Base-by-base conservation (phyloP, 2,888 invertebrate species). In the Hypena proboscidalis region DNA sequence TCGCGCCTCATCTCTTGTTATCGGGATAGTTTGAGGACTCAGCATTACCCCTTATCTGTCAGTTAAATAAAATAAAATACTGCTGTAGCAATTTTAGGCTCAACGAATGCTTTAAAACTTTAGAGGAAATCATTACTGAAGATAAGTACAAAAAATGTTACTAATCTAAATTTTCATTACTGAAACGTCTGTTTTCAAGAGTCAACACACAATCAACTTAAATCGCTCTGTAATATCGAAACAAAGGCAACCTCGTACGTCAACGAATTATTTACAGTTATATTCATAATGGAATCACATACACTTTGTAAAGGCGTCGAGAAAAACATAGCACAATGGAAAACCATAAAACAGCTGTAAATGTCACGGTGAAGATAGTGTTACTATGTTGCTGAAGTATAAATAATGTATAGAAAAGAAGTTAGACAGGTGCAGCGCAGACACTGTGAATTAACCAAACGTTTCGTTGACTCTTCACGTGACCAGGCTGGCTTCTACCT, bases 271-370 rank as follows among this genome's bases (percentile, higher is more conserved):
- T 27, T 15, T 31, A 31, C 31, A 36, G 32, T 36, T 42, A 34
- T 22, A 39, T 30, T 38, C 37, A 15, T 33, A 48, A 35, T 43
- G 29, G 37, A 51, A 46, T 51, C 43, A 37, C 27, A 21, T 50
- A 22, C 20, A 61, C 48, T 48, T 41, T 37, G 49, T 49, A 32
- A 34, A 34, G 25, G 34, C 11, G 40, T 26, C 13, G 11, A 42
- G 46, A 34, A 51, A 58, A 59, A 50, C 22, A 33, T 33, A 50
- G 6, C 15, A 55, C 60, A 60, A 67, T 67, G 40, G 38, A 26
- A 57, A 41, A 9, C 20, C 43, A 64, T 67, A 64, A 67, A 64
- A 58, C 23, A 14, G 37, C 25, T 40, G 50, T 65, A 53, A 61
- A 64, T 38, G 31, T 60, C 47, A 42, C 20, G 33, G 29, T 26